Conservation (phyloP, 2,113 vertebrate genomes). For the Grallaria varia region DNA sequence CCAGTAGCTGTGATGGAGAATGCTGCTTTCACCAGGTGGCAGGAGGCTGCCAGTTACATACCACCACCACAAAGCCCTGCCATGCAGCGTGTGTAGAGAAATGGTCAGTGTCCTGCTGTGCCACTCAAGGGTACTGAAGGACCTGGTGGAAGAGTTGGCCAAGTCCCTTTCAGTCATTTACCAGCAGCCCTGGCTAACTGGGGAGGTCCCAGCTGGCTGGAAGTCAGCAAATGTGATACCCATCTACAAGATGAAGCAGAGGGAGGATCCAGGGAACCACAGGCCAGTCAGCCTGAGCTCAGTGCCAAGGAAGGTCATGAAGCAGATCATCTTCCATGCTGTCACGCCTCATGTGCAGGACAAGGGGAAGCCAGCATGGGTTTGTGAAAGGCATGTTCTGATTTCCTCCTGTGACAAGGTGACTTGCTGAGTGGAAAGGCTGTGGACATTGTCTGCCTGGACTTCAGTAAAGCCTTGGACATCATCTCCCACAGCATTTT, state of each 20-base stretch:
- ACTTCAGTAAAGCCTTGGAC: background rate
- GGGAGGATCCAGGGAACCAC: background rate
- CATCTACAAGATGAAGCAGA: background rate
- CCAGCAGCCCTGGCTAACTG: background rate
- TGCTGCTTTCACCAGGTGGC: background rate
- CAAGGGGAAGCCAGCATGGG: background rate
- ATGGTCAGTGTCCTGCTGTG: background rate
- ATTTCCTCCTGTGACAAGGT: background rate
- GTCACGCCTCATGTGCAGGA: background rate
- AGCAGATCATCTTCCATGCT: background rate
- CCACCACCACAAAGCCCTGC: background rate
- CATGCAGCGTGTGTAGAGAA: rapidly evolving
- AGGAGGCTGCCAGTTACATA: background rate
- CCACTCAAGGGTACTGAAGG: background rate
- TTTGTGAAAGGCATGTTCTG: background rate
- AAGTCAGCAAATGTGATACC: background rate
- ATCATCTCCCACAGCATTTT: background rate
- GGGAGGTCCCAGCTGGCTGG: background rate
- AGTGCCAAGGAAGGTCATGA: background rate
- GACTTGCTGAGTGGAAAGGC: background rate
- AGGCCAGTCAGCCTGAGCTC: background rate
- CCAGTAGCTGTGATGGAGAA: background rate
- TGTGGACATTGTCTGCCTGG: background rate
- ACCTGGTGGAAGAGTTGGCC: background rate
- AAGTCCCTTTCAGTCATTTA: background rate